Evolutionary conservation across 2,888 invertebrate species (phyloP).

Genomic region (Calameuta filiformis): DNA sequence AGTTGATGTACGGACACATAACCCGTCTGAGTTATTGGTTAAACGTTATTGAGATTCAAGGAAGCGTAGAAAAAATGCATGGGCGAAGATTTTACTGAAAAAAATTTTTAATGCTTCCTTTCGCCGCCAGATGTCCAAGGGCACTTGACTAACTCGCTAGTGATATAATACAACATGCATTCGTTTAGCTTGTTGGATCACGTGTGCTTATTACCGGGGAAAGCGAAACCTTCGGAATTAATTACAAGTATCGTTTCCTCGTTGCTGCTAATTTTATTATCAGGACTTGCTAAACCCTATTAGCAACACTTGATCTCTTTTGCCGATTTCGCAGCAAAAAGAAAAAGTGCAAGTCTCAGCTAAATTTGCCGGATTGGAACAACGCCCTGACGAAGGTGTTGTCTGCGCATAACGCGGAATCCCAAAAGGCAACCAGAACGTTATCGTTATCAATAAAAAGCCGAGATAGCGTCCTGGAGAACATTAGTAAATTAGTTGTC

Average conservation of each 20-base stretch:
- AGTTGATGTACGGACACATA: background rate
- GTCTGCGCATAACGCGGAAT: constrained; percentile 35
- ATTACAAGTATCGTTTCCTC: background rate
- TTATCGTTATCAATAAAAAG: constrained; percentile 45
- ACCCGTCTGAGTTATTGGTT: background rate
- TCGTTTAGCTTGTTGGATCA: background rate
- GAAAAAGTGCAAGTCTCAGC: constrained; percentile 51
- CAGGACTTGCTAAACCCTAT: background rate
- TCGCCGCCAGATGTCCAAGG: background rate
- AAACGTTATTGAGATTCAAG: background rate
- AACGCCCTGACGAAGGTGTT: constrained; percentile 47
- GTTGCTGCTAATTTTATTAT: background rate
- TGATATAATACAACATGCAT: background rate
- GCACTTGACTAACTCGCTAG: background rate
- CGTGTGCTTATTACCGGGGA: background rate
- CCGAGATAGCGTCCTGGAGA: constrained; percentile 34
- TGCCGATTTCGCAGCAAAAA: constrained; percentile 43
- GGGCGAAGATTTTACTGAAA: background rate
- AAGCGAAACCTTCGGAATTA: background rate
- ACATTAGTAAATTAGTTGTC: constrained; percentile 43
- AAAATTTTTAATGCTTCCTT: background rate
- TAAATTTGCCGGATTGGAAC: constrained; percentile 56
- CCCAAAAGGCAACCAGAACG: constrained; percentile 29
- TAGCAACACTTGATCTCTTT: background rate
- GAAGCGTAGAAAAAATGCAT: background rate